phyloP scores from a whole-genome alignment of 2,888 invertebrate species.

The Ophion ellenae region DNA sequence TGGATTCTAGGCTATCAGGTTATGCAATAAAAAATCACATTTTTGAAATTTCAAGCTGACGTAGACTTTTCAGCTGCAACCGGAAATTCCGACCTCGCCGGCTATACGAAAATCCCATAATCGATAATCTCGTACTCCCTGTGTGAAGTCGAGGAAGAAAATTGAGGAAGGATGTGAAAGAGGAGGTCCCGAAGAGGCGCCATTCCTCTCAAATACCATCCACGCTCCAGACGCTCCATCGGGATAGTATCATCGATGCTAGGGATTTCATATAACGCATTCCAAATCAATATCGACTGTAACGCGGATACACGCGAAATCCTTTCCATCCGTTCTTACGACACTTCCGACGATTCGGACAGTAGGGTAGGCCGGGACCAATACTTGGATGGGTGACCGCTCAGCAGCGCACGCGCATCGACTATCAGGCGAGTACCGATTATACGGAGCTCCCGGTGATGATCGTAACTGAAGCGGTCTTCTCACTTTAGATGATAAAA shows the following conservation, averaged over 20 bases:
- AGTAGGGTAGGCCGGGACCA: too few relatives aligned
- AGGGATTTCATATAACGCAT: background rate
- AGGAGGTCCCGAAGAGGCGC: background rate
- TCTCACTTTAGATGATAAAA: too few relatives aligned
- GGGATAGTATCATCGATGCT: conserved; percentile 12
- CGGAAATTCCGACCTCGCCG: conserved; percentile 15
- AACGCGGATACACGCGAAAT: background rate
- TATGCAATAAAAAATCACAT: background rate
- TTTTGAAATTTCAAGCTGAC: background rate
- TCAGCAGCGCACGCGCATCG: too few relatives aligned
- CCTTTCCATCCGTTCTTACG: background rate
- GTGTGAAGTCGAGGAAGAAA: background rate
- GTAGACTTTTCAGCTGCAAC: background rate
- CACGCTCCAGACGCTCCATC: background rate
- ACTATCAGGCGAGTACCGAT: too few relatives aligned
- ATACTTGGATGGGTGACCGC: too few relatives aligned
- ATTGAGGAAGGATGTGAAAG: background rate
- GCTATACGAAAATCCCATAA: conserved; percentile 16
- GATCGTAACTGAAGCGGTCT: too few relatives aligned
- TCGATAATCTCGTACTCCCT: conserved; percentile 5
- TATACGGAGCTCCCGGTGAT: too few relatives aligned
- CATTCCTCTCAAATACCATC: conserved; percentile 24
- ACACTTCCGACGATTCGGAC: background rate
- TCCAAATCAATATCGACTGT: conserved; percentile 1
- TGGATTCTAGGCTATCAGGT: background rate